These are phyloP conservation scores for Drosophila phalerata DNA, from an alignment of 2,888 invertebrate genomes.

Conservation along the genomic window DNA sequence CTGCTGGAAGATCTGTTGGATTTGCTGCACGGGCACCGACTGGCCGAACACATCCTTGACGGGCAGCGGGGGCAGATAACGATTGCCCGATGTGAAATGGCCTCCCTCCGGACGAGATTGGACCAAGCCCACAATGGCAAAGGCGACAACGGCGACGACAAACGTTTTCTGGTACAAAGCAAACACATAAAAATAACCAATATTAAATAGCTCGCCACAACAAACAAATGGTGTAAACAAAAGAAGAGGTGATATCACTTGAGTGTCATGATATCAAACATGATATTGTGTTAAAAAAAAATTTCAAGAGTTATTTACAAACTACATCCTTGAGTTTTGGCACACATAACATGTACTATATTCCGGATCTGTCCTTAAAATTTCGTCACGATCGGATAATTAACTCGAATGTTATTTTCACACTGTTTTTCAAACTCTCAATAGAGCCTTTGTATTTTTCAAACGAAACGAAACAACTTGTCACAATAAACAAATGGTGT, in stretches of 20 bases:
- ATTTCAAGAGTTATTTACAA: neutral
- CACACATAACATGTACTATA: neutral
- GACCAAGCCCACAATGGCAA: slow-evolving; percentile 49
- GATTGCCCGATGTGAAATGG: slow-evolving; percentile 37
- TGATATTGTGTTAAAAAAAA: neutral
- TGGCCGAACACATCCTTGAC: slow-evolving; percentile 34
- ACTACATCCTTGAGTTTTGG: neutral
- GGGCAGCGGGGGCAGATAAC: slow-evolving; percentile 66
- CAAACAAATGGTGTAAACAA: slow-evolving; percentile 6
- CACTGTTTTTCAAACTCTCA: neutral
- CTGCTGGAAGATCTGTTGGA: slow-evolving; percentile 48
- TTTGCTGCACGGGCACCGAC: slow-evolving; percentile 39
- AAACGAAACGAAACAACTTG: slow-evolving; percentile 5
- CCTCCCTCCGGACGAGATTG: slow-evolving; percentile 67
- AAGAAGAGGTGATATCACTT: neutral
- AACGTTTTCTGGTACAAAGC: slow-evolving; percentile 63
- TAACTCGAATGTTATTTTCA: neutral
- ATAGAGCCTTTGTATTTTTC: neutral
- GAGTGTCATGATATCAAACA: neutral
- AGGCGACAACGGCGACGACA: slow-evolving; percentile 43
- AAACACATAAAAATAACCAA: slow-evolving; percentile 13
- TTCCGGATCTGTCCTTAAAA: neutral
- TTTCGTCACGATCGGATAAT: neutral
- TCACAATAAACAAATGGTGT: slow-evolving; percentile 21
- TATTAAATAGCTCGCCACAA: slow-evolving; percentile 17